Base-by-base conservation (phyloP, 2,113 vertebrate species). In the Hemibagrus wyckioides region DNA sequence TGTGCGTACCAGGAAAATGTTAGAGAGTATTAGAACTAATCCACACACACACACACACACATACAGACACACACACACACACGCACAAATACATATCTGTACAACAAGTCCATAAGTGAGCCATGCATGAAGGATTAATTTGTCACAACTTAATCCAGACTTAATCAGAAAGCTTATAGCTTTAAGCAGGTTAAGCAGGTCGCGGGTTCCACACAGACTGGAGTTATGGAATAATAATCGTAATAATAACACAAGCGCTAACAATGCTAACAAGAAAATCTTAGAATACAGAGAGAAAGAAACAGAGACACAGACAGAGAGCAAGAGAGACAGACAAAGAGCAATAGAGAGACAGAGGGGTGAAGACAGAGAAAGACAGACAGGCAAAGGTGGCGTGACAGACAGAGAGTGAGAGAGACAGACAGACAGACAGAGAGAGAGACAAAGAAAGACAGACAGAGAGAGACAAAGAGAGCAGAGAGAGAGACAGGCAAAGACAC, bases 11-110 rank as follows among this genome's bases (percentile, higher is more conserved):
- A 54, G 39, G 50, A n/a, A 56, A 69, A 79, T 88, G 82, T 80
- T 61, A 69, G 17, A 10, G 28, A 44, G n/a, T 30, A 57, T 80
- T 59, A 61, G 3, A 30, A 36, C n/a, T 73, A 67, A n/a, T 59
- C 36, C n/a, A 57, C 48, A 48, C 67, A 59, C 48, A 59, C 30
- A 82, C 85, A 87, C 79, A 87, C 86, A 87, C 33, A 73, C 50
- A 83, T 39, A 83, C n/a, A n/a, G n/a, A n/a, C n/a, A 79, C 84
- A 79, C 71, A 85, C 71, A 61, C 73, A 50, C 33, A 79, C 56
- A 85, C 84, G 79, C 73, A 85, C 71, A 85, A 15, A 80, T 50
- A 56, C n/a, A 85, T 48, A 48, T 48, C 69, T 52, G 33, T 50
- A 67, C 9, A 79, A 30, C 39, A 41, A 44, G 41, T 80, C 61